A percentile compares a stretch with the other conserved stretches of the same genome.
These are phyloP conservation scores for Lophius piscatorius DNA, from an alignment of 2,113 vertebrate species.

Conservation along the genomic window DNA sequence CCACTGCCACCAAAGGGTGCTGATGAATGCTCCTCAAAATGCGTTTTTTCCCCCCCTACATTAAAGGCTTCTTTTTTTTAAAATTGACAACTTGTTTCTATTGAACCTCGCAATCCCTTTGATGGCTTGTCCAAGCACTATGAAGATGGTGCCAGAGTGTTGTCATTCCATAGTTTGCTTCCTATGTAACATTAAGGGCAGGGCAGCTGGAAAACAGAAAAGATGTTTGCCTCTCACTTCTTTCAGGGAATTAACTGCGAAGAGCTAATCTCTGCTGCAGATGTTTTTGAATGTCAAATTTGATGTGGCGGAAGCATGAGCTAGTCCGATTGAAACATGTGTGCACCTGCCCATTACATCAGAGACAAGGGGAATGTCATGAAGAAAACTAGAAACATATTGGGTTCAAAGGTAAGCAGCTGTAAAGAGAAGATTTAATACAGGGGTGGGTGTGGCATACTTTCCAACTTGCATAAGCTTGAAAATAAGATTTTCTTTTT, in stretches of 20 bases:
- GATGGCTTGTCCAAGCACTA: slow-evolving; percentile 1
- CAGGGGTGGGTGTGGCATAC: neutral
- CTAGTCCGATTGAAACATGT: slow-evolving; percentile 57
- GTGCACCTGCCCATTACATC: slow-evolving; percentile 68
- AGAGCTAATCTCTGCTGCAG: neutral
- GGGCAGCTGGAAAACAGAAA: slow-evolving; percentile 3
- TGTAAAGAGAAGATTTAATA: slow-evolving; percentile 1
- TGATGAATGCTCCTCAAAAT: no score
- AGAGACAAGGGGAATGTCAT: slow-evolving; percentile 52
- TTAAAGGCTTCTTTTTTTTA: slow-evolving; percentile 3
- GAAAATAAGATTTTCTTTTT: slow-evolving; percentile 8
- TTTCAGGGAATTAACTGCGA: neutral
- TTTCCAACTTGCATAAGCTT: slow-evolving; percentile 16
- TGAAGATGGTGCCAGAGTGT: slow-evolving; percentile 7
- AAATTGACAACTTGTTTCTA: slow-evolving; percentile 15
- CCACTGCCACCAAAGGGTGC: neutral
- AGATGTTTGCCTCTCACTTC: neutral
- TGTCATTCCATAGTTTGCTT: slow-evolving; percentile 1
- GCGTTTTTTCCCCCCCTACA: neutral
- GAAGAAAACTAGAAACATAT: slow-evolving; percentile 28
- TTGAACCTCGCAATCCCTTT: slow-evolving; percentile 18
- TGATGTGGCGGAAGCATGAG: slow-evolving; percentile 39
- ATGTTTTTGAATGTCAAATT: slow-evolving; percentile 46
- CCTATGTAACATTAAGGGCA: slow-evolving; percentile 17
- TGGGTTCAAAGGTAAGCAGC: slow-evolving; percentile 50